Evolutionary conservation across 92 coral and sea anemone species (phyloP).

Genomic region (Zoanthus sansibaricus): DNA sequence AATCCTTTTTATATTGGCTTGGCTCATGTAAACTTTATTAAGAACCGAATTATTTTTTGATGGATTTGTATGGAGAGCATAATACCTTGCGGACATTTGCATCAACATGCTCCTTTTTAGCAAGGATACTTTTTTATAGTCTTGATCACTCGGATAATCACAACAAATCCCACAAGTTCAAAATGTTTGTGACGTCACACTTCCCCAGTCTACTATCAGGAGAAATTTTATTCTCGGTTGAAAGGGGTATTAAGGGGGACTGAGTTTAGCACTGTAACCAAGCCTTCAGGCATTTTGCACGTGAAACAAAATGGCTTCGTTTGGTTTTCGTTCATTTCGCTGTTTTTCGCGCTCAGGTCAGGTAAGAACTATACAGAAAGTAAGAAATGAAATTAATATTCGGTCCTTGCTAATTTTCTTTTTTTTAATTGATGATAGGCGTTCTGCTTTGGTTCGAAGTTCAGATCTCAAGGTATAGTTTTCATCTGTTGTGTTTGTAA

Average conservation of each 20-base stretch:
- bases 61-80: too few species aligned
- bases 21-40: too few species aligned
- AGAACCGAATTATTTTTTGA: too few species aligned
- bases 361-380: slow-evolving; percentile 12
- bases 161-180: too few species aligned
- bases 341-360: slow-evolving; percentile 59
- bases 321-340: slow-evolving; percentile 62
- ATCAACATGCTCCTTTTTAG: too few species aligned
- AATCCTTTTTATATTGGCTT: too few species aligned
- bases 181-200: too few species aligned
- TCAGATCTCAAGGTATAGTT: slow-evolving; percentile 23
- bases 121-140: too few species aligned
- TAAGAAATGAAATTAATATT: not conserved
- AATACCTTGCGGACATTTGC: too few species aligned
- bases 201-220: too few species aligned
- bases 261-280: not conserved
- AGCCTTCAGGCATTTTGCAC: slow-evolving; percentile 29
- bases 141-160: too few species aligned
- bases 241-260: not conserved
- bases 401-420: not conserved
- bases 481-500: not conserved
- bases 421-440: not conserved
- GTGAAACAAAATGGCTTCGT: slow-evolving; percentile 85
- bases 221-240: too few species aligned
- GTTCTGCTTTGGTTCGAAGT: slow-evolving; percentile 4